Base-by-base conservation (phyloP, 1,140 invertebrate genomes). In the Ceratoteleas bidentatus region DNA sequence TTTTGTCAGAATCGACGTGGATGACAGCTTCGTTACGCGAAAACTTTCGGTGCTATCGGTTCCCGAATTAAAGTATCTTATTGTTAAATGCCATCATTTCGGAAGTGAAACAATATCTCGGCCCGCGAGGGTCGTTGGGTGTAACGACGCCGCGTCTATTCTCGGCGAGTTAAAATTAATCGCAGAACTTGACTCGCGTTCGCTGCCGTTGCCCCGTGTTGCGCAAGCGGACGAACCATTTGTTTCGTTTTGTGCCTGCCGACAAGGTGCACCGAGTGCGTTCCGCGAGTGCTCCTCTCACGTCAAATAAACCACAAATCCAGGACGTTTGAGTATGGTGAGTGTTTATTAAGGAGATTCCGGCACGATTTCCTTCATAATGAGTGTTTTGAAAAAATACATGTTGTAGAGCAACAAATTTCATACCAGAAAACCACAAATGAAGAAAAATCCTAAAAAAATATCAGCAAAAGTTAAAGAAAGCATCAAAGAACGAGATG, bases 111-210 rank as follows among this genome's bases (percentile, higher is more conserved):
- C 69, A 65, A 70, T 78, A 72, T 65, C 24, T 64, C 45, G 45
- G 10, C 38, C 16, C n/a, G 24, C 2, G 13, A 13, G 34, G 8
- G 43, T 11, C 14, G 11, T 60, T 34, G 34, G n/a, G 56, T 40
- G 54, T 45, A 49, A 47, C 14, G 15, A 14, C 8, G 47, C 53
- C 49, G 32, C 68, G 68, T 13, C 66, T 83, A 83, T 83, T 83
- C 56, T 79, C 60, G 61, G 75, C 32, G 49, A 79, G 74, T 79
- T 83, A 83, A 83, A 83, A 65, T 75, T 78, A 83, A 75, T 78
- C 70, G 45, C 65, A 81, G 70, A 79, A 78, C 60, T 74, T 73
- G 47, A 60, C 47, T 60, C 54, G 58, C 56, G 54, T 50, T 47
- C 62, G 15, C 61, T 74, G 79, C 62, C 70, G 65, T 78, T 79